Percentiles rank a stretch among this genome's conserved stretches.
Conservation (phyloP, 2,888 invertebrate species). For the Catocala fraxini region DNA sequence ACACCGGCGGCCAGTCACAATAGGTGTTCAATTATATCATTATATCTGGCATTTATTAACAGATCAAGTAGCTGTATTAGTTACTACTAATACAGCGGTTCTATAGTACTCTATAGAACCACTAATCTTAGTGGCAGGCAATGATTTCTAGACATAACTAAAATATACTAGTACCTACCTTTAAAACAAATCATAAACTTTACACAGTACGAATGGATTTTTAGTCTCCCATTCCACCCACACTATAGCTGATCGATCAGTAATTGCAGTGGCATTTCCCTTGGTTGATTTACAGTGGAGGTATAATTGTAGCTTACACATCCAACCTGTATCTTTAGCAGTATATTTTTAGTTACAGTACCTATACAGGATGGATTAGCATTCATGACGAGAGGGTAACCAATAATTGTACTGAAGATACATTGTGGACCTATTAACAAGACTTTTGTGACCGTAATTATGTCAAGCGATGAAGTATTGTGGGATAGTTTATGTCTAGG, state of each 20-base stretch:
- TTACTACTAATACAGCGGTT: too few relatives aligned
- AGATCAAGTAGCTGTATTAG: too few relatives aligned
- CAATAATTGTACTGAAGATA: constrained; percentile 29
- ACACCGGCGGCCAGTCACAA: too few relatives aligned
- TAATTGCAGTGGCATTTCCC: constrained; percentile 69
- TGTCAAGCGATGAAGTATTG: constrained; percentile 18
- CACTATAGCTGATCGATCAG: constrained; percentile 58
- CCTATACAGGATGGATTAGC: constrained; percentile 24
- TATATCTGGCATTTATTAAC: too few relatives aligned
- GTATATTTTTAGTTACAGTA: constrained; percentile 22
- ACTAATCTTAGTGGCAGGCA: too few relatives aligned
- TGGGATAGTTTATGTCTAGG: background rate
- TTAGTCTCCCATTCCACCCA: background rate
- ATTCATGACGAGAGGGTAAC: constrained; percentile 26
- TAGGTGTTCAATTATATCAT: too few relatives aligned
- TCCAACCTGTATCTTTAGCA: constrained; percentile 33
- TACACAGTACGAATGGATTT: constrained; percentile 3
- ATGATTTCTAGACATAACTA: too few relatives aligned
- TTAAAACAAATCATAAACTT: too few relatives aligned
- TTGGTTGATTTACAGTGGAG: constrained; percentile 59
- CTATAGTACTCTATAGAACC: too few relatives aligned
- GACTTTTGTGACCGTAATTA: constrained; percentile 25
- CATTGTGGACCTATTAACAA: constrained; percentile 15
- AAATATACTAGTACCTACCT: too few relatives aligned
- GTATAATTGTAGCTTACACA: constrained; percentile 59